phyloP scores from a whole-genome alignment of 2,888 invertebrate species.

The Eledona agricola region DNA sequence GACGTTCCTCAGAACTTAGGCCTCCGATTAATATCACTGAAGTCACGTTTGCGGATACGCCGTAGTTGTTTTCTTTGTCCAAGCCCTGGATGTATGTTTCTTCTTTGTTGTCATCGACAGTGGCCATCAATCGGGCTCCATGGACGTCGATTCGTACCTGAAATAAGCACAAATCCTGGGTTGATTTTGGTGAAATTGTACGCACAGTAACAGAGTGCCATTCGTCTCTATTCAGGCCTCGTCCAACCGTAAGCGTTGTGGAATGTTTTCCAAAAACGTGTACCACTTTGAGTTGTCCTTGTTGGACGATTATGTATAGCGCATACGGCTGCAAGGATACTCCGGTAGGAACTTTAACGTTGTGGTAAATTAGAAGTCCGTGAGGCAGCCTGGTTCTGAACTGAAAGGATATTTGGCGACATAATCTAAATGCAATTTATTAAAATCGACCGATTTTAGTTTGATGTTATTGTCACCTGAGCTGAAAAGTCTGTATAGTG shows the following conservation, averaged over 20 bases:
- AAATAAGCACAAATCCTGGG: no score
- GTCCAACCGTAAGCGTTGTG: slow-evolving; percentile 84
- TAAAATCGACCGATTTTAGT: slow-evolving; percentile 3
- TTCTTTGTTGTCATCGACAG: slow-evolving; percentile 83
- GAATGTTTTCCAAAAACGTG: slow-evolving; percentile 90
- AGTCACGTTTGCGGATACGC: slow-evolving; percentile 84
- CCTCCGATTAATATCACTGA: slow-evolving; percentile 91
- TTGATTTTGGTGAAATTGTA: no score
- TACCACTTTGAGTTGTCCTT: slow-evolving; percentile 90
- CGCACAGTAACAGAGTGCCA: slow-evolving; percentile 87
- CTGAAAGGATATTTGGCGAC: slow-evolving; percentile 88
- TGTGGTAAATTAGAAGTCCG: slow-evolving; percentile 88
- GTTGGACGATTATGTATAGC: slow-evolving; percentile 89
- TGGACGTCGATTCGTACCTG: slow-evolving; percentile 85
- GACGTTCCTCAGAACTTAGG: slow-evolving; percentile 85
- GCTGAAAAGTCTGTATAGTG: slow-evolving; percentile 87
- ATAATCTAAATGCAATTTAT: slow-evolving; percentile 68
- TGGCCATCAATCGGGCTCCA: slow-evolving; percentile 82
- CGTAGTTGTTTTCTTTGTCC: slow-evolving; percentile 85
- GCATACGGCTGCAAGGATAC: slow-evolving; percentile 86
- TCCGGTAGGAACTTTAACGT: slow-evolving; percentile 86
- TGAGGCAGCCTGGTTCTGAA: slow-evolving; percentile 89
- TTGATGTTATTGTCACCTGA: slow-evolving; percentile 72
- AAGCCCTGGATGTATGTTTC: slow-evolving; percentile 86
- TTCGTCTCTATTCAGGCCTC: slow-evolving; percentile 86